Evolutionary conservation across 2,888 invertebrate genomes (phyloP), one percentile per base, ranked within the genome.

Genomic region (Aphidoletes aphidimyza): DNA sequence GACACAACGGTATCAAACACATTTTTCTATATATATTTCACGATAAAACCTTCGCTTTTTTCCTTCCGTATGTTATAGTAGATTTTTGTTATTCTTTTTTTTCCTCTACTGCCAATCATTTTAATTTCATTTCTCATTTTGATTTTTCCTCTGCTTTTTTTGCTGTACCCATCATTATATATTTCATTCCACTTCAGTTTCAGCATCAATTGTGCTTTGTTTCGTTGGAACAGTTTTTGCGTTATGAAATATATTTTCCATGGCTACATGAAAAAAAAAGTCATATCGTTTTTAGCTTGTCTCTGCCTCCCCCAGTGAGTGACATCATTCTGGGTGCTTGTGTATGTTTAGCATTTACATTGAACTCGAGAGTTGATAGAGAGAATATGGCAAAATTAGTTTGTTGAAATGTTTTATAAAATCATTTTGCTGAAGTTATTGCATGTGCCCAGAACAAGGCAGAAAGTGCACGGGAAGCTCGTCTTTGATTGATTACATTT

Each of bases 11-110:
- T 83, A 83, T 26, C 2, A 17, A 0, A 42, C 26, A 11, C 42
- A 83, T 45, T 54, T 84, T n/a, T 54, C 84, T 59, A 49, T 84
- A 83, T n/a, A n/a, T n/a, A 36, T 85, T 84, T 39, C 54, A 83
- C 85, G 85, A 85, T 78, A 84, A 83, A 84, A 83, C 36, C 84
- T 83, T 89, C 87, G 86, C 87, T 86, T 86, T 86, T 86, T 85
- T 84, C 49, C 85, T 59, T 59, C 26, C 30, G 22, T 30, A 26
- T 49, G 49, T 49, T 17, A 17, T n/a, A 11, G 17, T 26, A 26
- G 22, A 26, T 59, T 59, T 54, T 54, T 6, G 2, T 54, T 19
- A 47, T 47, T 17, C 19, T 14, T 9, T 47, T 47, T 19, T 11
- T 19, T 6, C 9, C 9, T 54, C 22, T 22, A 6, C 22, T 54